Evolutionary conservation across 2,888 invertebrate genomes (phyloP), one percentile per base, ranked within the genome.

Genomic region (Cordilura impudica): DNA sequence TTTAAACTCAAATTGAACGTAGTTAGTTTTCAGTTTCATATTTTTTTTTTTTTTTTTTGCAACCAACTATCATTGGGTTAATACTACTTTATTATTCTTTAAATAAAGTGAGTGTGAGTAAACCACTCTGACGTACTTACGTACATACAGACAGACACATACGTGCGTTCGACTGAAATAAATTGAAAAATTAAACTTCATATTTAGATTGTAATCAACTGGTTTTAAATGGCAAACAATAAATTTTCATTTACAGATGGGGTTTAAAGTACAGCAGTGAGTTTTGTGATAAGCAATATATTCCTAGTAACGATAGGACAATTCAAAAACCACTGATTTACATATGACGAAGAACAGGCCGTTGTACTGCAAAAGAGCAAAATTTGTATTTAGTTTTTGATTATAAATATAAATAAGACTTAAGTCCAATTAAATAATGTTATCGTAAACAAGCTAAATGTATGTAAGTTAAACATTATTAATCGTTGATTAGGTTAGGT

Each of bases 181-280:
- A 58, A 58, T 58, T 58, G 19, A 58, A 21, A 58, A 43, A 43
- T 58, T 23, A 14, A 54, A 54, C 31, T 35, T 35, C 35, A 39
- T 39, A 39, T 39, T 39, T n/a, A 39, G 35, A 39, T 39, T 39
- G 12, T n/a, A 39, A 39, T 39, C 35, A 39, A 39, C n/a, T 39
- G 35, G 35, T 39, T 39, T n/a, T 39, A 39, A 39, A 39, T n/a
- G 35, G 35, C 35, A 39, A 39, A 39, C n/a, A n/a, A n/a, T 39
- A 39, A 39, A 39, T 39, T n/a, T n/a, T n/a, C n/a, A n/a, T 12
- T 4, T n/a, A 39, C 14, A 39, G 35, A n/a, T 39, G 8, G 5
- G 35, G 4, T 0, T 4, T n/a, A 5, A n/a, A n/a, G n/a, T n/a
- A 39, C 4, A 39, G 35, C n/a, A 31, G 10, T 31, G 1, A 31